Evolutionary conservation across 2,113 vertebrate genomes (phyloP).

Genomic region (Carettochelys insculpta): DNA sequence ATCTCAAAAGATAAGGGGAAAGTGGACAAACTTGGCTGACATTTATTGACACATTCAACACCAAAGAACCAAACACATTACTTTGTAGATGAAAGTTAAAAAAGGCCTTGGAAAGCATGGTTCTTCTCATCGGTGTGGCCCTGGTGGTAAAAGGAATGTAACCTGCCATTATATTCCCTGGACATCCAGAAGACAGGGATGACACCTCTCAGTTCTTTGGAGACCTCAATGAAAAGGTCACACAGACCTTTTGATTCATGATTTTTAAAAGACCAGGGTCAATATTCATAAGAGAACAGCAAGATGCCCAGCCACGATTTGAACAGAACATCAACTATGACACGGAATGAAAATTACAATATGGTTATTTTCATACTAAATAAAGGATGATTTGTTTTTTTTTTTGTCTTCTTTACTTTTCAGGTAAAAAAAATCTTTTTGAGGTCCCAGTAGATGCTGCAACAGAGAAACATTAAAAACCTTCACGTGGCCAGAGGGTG

Average conservation of each 20-base stretch:
- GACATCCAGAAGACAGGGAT: background rate
- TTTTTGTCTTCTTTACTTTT: background rate
- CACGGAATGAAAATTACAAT: constrained; percentile 12
- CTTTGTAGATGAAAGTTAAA: constrained; percentile 72
- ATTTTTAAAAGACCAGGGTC: constrained; percentile 37
- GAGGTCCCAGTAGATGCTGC: constrained; percentile 42
- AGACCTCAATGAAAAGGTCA: constrained; percentile 46
- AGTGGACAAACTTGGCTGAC: constrained; percentile 63
- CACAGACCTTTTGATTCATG: background rate
- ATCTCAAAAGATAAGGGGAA: constrained; percentile 54
- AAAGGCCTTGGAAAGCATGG: constrained; percentile 50
- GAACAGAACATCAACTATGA: background rate
- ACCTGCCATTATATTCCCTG: constrained; percentile 11
- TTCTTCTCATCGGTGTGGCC: constrained; percentile 38
- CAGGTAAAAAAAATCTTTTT: background rate
- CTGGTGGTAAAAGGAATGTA: constrained; percentile 7
- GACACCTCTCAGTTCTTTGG: background rate
- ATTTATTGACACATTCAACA: constrained; percentile 82
- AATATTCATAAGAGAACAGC: constrained; percentile 1
- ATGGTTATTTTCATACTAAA: background rate
- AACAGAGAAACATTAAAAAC: constrained; percentile 50
- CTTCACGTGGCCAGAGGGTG: constrained; percentile 60
- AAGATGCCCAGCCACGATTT: background rate
- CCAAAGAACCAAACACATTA: constrained; percentile 71
- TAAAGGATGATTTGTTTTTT: background rate